These are phyloP conservation scores for Amazona ochrocephala DNA, from an alignment of 2,797 vertebrate genomes.

Conservation along the genomic window DNA sequence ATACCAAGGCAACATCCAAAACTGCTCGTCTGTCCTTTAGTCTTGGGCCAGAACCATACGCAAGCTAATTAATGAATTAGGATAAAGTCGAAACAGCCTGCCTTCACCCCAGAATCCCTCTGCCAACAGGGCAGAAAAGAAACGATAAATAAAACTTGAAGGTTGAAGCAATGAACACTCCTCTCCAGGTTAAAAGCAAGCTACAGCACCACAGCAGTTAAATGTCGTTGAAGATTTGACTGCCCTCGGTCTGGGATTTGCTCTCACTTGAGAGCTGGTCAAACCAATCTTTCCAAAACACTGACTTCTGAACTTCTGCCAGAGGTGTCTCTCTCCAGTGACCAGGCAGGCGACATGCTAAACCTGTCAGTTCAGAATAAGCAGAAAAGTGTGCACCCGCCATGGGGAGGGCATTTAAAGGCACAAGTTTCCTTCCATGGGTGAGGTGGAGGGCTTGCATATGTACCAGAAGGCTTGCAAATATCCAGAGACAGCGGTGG, in stretches of 20 bases:
- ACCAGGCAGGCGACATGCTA: conserved; percentile 65
- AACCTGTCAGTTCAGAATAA: conserved; percentile 64
- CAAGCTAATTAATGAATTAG: conserved; percentile 43
- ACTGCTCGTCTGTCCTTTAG: not conserved
- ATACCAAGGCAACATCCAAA: conserved; percentile 28
- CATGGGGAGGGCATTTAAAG: conserved; percentile 53
- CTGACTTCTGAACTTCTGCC: conserved; percentile 75
- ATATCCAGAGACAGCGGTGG: rapidly evolving
- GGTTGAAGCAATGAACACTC: not conserved
- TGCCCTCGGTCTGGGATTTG: conserved; percentile 68
- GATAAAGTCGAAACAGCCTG: conserved; percentile 31
- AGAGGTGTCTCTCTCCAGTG: conserved; percentile 70
- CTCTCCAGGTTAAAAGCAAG: conserved; percentile 40
- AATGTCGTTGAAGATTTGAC: conserved; percentile 66
- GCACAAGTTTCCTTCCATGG: conserved; percentile 5
- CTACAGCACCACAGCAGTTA: conserved; percentile 64
- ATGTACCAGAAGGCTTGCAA: not conserved
- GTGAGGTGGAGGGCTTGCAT: not conserved
- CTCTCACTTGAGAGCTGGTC: conserved; percentile 68
- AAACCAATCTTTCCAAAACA: conserved; percentile 78
- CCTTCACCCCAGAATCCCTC: not conserved
- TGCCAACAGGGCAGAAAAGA: conserved; percentile 12
- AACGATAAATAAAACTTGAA: conserved; percentile 44
- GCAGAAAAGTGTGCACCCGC: conserved; percentile 42
- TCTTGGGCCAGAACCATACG: conserved; percentile 1